Evolutionary conservation across 2,888 invertebrate genomes (phyloP), one percentile per base, ranked within the genome.

Genomic region (Corythucha ciliata): DNA sequence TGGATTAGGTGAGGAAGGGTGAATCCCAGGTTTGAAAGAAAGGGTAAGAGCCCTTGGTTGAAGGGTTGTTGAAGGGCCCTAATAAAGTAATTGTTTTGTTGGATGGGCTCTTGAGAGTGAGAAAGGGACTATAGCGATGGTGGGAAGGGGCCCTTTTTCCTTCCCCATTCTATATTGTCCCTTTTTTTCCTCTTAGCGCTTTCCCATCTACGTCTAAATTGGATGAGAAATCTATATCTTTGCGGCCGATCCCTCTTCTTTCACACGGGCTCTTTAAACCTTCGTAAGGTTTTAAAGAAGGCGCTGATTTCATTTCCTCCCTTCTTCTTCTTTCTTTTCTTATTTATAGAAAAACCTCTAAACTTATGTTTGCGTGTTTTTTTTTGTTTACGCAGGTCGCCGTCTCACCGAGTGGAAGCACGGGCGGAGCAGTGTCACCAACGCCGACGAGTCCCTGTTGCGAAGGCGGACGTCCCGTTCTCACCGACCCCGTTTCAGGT

Each of bases 401-500:
- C 12, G 55, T 53, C 2, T 53, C 53, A 22, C 65, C 59, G 34
- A 52, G 77, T 74, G 52, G 77, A 75, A 63, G 73, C 68, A 69
- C 58, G 63, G 70, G 53, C 63, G 60, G 60, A 29, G 63, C 60
- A 14, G 58, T 59, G 26, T 59, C 61, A 5, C 60, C 59, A 20
- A 56, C 57, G 36, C 82, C 73, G 50, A 58, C 60, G 56, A 63
- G 71, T 61, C 74, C 80, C 48, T 91, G 91, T 72, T 91, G 91
- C 73, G 91, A 91, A 68, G 88, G 88, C 60, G 90, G 90, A 46
- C 78, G 90, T 57, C 89, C 90, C 59, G 81, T 91, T 69, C 85
- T 89, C 75, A 89, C 89, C 62, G 91, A 92, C 71, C 90, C 91
- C 8, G 85, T 90, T 55, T 87, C 89, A 58, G 91, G 91, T 27